Evolutionary conservation across 2,888 invertebrate species (phyloP), one percentile per base, ranked within the genome.

Genomic region (Parnassius glacialis): DNA sequence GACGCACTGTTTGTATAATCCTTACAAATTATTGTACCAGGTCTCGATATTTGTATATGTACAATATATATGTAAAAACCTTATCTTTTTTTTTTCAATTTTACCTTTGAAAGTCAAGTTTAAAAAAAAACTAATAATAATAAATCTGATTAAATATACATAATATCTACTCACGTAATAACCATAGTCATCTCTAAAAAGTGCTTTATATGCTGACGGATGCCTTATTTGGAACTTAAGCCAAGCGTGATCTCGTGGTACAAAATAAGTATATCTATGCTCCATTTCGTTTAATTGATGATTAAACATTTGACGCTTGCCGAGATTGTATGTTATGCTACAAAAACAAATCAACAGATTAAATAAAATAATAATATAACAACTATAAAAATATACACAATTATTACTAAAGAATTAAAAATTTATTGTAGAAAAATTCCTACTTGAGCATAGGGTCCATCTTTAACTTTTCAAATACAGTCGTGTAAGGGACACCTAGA

Each of bases 201-300:
- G 92, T 76, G 96, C 96, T 85, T 96, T 96, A 83, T 95, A 95
- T 12, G 95, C 94, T 5, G 97, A 96, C 7, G 97, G 97, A 74
- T 94, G 94, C 68, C 93, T 93, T 61, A 94, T 92, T 81, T 94
- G 93, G 70, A 96, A 94, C 73, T 95, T 94, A 57, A 94, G 92
- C 98, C 98, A 98, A 59, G 97, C 98, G 76, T 94, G 94, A 79
- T 99, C 96, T 45, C 96, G 93, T 0, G 98, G 98, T 10, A 97
- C 97, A 78, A 98, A 98, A 85, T 96, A 97, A 1, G 98, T 98
- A 87, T 95, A 98, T 61, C 95, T 94, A 72, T 95, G 95, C 65
- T 93, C 94, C 68, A 94, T 93, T 70, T 96, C 95, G 74, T 94
- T 94, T 65, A 98, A 88, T 77, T 95, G 95, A 13, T 93, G 92